Conservation (phyloP, 1,140 invertebrate genomes). For the Phymorhynchus buccinoides region DNA sequence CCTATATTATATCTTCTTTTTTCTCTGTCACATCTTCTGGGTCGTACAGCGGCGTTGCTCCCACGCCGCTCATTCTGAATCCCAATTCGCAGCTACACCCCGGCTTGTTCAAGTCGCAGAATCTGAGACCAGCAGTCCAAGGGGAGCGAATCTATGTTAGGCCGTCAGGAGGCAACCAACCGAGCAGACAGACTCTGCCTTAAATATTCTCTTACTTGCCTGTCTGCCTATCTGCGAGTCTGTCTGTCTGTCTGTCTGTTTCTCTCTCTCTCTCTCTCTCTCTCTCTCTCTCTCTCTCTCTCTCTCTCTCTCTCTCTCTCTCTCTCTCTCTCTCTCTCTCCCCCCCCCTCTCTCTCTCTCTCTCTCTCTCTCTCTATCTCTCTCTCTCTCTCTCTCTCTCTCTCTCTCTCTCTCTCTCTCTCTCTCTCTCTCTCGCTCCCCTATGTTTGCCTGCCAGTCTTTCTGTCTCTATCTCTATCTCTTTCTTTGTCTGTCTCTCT, state of each 20-base stretch:
- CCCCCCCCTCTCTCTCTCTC: no score
- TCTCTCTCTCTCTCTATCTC: no score
- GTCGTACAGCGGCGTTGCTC: no score
- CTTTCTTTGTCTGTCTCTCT: background rate
- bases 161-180: background rate
- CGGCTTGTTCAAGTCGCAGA: background rate
- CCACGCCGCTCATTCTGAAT: no score
- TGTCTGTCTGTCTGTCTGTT: background rate
- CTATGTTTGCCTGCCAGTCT: no score
- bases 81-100: no score
- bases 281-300: constrained; percentile 19
- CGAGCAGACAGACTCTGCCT: background rate
- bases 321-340: no score
- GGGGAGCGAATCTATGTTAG: background rate
- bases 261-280: constrained; percentile 20
- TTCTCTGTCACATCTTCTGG: no score
- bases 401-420: no score
- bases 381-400: constrained; percentile 15
- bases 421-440: background rate
- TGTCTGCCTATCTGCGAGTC: background rate
- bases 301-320: constrained; percentile 9
- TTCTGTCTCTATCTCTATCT: no score
- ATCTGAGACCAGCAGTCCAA: background rate
- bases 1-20: no score
- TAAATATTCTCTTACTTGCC: background rate